These are phyloP conservation scores for Xestia c-nigrum DNA, from an alignment of 2,888 invertebrate genomes.

Conservation along the genomic window DNA sequence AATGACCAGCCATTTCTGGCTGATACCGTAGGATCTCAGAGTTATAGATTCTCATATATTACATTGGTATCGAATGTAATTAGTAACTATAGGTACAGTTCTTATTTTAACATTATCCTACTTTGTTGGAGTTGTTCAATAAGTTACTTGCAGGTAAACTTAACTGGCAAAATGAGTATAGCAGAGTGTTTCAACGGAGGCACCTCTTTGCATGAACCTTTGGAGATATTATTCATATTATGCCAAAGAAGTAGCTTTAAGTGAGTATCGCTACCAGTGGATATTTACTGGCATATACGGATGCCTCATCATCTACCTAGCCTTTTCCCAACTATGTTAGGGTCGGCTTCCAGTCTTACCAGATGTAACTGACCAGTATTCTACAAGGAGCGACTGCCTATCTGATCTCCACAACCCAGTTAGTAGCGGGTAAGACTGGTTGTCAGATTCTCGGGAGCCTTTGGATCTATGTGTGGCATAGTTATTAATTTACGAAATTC, in stretches of 20 bases:
- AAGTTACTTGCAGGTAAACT: not conserved
- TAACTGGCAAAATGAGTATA: not conserved
- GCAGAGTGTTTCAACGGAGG: not conserved
- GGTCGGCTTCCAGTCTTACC: too few relatives aligned
- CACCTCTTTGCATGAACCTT: not conserved
- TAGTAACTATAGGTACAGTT: not conserved
- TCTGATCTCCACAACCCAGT: too few relatives aligned
- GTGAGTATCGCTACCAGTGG: too few relatives aligned
- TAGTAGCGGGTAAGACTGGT: too few relatives aligned
- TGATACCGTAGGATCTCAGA: not conserved
- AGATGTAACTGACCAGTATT: too few relatives aligned
- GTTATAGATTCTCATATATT: not conserved
- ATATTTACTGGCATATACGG: too few relatives aligned
- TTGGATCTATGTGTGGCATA: not conserved
- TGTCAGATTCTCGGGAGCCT: not conserved
- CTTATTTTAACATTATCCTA: not conserved
- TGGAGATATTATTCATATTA: too few relatives aligned
- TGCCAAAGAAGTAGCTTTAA: too few relatives aligned
- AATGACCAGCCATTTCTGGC: not conserved
- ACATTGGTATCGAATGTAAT: not conserved
- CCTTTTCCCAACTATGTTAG: too few relatives aligned
- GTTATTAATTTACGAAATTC: not conserved
- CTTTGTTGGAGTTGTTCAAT: not conserved
- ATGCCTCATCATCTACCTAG: too few relatives aligned
- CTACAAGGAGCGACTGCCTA: too few relatives aligned